phyloP scores from a whole-genome alignment of 2,888 invertebrate species.

The Phasia obesa region DNA sequence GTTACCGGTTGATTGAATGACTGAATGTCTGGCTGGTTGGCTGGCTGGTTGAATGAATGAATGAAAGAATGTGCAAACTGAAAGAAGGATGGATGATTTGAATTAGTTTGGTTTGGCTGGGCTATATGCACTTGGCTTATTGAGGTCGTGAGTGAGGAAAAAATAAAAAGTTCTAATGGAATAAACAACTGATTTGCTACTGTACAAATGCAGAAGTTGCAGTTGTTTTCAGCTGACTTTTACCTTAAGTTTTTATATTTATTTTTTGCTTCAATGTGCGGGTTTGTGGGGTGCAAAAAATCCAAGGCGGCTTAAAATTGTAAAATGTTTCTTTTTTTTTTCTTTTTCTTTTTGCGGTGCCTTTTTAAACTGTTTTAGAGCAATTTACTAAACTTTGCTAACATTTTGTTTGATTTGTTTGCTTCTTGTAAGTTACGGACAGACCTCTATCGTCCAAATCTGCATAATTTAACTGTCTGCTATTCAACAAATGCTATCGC shows the following conservation, averaged over 20 bases:
- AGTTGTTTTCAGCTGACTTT: conserved; percentile 32
- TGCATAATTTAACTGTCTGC: conserved; percentile 66
- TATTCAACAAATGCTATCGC: conserved; percentile 59
- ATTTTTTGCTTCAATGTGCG: conserved; percentile 15
- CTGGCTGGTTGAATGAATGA: conserved; percentile 1
- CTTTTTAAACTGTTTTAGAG: conserved; percentile 25
- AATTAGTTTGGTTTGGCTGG: conserved; percentile 49
- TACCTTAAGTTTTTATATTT: conserved; percentile 6
- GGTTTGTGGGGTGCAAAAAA: conserved; percentile 30
- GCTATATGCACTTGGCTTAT: conserved; percentile 28
- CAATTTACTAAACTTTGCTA: conserved; percentile 47
- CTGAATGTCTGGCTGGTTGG: conserved; percentile 62
- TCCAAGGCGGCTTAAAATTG: not conserved
- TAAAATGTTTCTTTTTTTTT: not conserved
- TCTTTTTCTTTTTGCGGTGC: conserved; percentile 27
- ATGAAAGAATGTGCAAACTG: too few species aligned
- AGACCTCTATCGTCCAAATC: conserved; percentile 61
- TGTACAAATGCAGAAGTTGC: conserved; percentile 34
- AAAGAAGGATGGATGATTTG: conserved; percentile 51
- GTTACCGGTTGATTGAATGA: conserved; percentile 66
- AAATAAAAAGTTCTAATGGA: conserved; percentile 2
- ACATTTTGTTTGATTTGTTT: conserved; percentile 30
- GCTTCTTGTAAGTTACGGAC: conserved; percentile 6
- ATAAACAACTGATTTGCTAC: conserved; percentile 56
- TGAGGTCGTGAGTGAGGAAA: conserved; percentile 4